phyloP scores from a whole-genome alignment of 1,140 invertebrate species.

The Heliconius eleuchia region DNA sequence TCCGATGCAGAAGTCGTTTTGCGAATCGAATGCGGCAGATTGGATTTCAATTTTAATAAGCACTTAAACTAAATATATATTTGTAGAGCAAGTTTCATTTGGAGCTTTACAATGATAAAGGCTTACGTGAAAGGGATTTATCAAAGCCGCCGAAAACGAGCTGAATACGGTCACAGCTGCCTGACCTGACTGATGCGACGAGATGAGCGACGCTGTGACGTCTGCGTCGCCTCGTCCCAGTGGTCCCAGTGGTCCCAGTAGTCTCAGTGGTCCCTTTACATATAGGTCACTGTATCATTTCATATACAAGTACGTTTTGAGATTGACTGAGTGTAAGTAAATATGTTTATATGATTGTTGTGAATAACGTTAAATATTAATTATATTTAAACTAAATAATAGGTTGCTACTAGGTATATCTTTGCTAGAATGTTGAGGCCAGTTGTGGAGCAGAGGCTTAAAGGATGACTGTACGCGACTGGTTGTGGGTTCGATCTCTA shows the following conservation, averaged over 20 bases:
- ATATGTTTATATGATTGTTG: too few relatives aligned
- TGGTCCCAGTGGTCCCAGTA: too few relatives aligned
- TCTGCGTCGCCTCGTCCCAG: not conserved
- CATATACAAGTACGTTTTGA: not conserved
- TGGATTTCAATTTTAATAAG: not conserved
- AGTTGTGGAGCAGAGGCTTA: too few relatives aligned
- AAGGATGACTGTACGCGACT: too few relatives aligned
- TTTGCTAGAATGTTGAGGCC: too few relatives aligned
- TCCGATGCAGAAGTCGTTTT: not conserved
- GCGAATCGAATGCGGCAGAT: not conserved
- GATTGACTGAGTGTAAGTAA: too few relatives aligned
- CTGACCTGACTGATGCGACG: not conserved
- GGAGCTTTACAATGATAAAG: not conserved
- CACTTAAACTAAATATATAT: not conserved
- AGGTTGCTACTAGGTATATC: too few relatives aligned
- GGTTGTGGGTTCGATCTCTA: too few relatives aligned
- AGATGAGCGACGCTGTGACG: not conserved
- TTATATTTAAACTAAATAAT: too few relatives aligned
- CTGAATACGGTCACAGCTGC: not conserved
- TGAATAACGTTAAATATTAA: too few relatives aligned
- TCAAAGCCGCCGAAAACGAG: constrained; percentile 2
- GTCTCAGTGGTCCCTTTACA: not conserved
- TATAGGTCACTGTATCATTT: not conserved
- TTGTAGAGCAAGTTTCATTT: not conserved
- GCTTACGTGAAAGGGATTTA: not conserved